These are phyloP conservation scores for Bombus consobrinus DNA, from an alignment of 1,140 invertebrate species.

Conservation along the genomic window DNA sequence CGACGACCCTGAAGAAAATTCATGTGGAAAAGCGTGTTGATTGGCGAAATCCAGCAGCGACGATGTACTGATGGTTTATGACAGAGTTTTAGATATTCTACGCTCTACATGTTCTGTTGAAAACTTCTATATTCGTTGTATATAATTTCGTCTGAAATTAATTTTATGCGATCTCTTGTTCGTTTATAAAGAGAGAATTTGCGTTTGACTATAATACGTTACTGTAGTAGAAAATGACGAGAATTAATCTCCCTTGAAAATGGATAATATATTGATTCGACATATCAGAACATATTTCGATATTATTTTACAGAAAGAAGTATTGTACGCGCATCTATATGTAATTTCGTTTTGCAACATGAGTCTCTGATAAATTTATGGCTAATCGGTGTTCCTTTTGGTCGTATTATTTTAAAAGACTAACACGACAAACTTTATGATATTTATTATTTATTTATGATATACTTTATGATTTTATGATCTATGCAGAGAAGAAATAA, in stretches of 20 bases:
- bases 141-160: neutral
- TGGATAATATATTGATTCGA: neutral
- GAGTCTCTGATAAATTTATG: neutral
- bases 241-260: neutral
- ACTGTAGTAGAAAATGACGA: neutral
- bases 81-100: neutral
- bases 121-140: neutral
- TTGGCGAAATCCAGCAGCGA: neutral
- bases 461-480: neutral
- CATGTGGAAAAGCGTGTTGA: neutral
- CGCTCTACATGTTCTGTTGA: neutral
- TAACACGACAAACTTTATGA: neutral
- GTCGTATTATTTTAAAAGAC: too few relatives aligned
- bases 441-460: too few relatives aligned
- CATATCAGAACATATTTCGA: neutral
- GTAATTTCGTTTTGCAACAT: neutral
- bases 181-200: neutral
- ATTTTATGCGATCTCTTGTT: neutral
- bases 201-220: too few relatives aligned
- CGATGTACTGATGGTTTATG: too few relatives aligned
- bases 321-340: too few relatives aligned
- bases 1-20: constrained; percentile 27
- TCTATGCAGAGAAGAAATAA: neutral
- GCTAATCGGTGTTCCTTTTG: too few relatives aligned
- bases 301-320: neutral